Base-by-base conservation (phyloP, 2,888 invertebrate genomes). In the Tetrapedia diversipes region DNA sequence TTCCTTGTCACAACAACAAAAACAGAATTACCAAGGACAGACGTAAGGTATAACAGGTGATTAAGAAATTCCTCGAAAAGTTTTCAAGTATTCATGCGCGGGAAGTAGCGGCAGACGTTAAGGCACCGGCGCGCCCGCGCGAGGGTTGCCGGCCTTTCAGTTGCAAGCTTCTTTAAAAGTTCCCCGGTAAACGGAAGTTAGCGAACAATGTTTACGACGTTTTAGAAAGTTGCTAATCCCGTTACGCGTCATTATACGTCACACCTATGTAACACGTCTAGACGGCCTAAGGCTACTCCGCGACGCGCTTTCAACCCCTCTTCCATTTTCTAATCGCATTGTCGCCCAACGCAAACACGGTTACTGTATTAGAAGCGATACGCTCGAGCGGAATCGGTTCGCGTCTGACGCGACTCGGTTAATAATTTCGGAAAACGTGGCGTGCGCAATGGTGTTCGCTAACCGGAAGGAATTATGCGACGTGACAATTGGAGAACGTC, bases 351-450 rank as follows among this genome's bases (percentile, higher is more conserved):
- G 75, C 73, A 81, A 84, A 85, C 82, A 78, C 65, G 74, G 77
- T 84, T 82, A 79, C 61, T 68, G 64, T 77, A 86, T 86, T 85
- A 82, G 79, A 49, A 60, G 68, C 76, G 81, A 79, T 81, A 76
- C 61, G 79, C 63, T 80, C 57, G 56, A 51, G 70, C 34, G 74
- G 57, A 81, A 70, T 57, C 63, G 57, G 70, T 61, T 54, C 56
- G 45, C 73, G 71, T 66, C 67, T 60, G 49, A 43, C 56, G 64
- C 61, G 56, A 24, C 65, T 64, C 43, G 67, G 61, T 82, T 79
- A 77, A 81, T 69, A 51, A 79, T 79, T 82, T 77, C 66, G 61
- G 68, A 75, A 72, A 74, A 72, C 43, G 64, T 16, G 29, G 47
- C 27, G 29, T 14, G 53, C 19, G 14, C 34, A 54, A 72, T 11